Percentiles rank a stretch among this genome's conserved stretches.
phyloP scores from a whole-genome alignment of 2,113 vertebrate genomes.

The Deroptyus accipitrinus region DNA sequence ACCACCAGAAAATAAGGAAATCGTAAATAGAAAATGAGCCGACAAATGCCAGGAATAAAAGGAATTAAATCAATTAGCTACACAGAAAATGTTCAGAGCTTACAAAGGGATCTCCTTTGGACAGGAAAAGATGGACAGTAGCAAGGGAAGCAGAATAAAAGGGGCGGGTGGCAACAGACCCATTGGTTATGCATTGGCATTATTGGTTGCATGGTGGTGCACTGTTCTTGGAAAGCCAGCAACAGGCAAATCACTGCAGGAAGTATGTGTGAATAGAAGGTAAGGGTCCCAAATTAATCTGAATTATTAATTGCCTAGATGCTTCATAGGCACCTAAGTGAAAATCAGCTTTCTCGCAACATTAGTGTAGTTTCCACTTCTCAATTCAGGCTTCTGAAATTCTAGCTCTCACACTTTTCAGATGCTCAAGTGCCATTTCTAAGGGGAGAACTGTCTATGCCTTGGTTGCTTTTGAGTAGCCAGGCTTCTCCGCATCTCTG shows the following conservation, averaged over 20 bases:
- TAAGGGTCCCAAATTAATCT: neutral
- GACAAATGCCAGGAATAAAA: neutral
- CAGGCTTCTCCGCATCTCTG: neutral
- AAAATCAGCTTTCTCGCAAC: neutral
- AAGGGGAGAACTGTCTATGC: neutral
- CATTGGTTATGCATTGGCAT: accelerated
- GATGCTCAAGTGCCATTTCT: neutral
- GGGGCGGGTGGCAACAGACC: neutral
- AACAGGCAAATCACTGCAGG: neutral
- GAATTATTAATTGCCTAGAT: neutral
- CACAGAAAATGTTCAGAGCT: neutral
- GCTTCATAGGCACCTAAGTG: neutral
- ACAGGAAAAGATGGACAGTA: neutral
- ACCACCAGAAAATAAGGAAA: neutral
- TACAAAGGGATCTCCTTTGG: neutral
- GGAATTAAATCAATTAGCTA: neutral
- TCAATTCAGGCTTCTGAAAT: neutral
- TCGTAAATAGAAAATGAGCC: neutral
- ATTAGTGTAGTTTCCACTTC: neutral
- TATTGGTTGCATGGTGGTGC: neutral
- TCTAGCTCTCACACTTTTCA: neutral
- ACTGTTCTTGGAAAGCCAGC: neutral
- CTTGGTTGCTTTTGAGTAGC: neutral
- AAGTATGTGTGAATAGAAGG: neutral
- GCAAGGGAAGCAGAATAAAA: neutral